A percentile compares a stretch with the other conserved stretches of the same genome.
phyloP scores from a whole-genome alignment of 2,797 vertebrate genomes.

The Phrynocephalus guinanensis region DNA sequence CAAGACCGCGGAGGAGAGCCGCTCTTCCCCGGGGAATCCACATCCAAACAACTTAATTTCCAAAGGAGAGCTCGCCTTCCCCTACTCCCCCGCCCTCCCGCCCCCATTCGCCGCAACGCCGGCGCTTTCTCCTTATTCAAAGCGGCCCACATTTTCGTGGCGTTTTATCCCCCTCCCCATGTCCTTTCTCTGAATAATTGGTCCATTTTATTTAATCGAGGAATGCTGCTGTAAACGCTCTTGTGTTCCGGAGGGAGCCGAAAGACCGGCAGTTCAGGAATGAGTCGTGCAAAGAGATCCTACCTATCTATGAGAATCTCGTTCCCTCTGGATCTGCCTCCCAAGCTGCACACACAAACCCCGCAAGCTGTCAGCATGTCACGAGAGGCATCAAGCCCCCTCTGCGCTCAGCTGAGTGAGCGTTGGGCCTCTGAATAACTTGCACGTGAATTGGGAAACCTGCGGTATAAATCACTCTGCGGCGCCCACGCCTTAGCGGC shows the following conservation, averaged over 20 bases:
- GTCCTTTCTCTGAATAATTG: neutral
- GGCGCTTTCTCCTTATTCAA: rapidly evolving
- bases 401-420: neutral
- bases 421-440: no score
- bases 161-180: no score
- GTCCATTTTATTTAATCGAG: neutral
- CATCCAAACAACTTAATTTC: neutral
- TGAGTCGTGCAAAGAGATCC: neutral
- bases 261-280: neutral
- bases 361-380: neutral
- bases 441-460: neutral
- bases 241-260: no score
- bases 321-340: neutral
- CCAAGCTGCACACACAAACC: neutral
- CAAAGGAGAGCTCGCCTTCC: no score
- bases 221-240: no score
- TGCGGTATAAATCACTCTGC: no score
- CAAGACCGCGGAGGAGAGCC: neutral
- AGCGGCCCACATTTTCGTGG: neutral
- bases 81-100: no score
- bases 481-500: no score
- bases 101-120: no score
- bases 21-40: neutral
- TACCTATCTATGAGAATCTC: neutral
- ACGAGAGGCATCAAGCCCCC: no score